These are phyloP conservation scores for Parazoanthus swiftii DNA, from an alignment of 92 coral and sea anemone species.

Conservation along the genomic window DNA sequence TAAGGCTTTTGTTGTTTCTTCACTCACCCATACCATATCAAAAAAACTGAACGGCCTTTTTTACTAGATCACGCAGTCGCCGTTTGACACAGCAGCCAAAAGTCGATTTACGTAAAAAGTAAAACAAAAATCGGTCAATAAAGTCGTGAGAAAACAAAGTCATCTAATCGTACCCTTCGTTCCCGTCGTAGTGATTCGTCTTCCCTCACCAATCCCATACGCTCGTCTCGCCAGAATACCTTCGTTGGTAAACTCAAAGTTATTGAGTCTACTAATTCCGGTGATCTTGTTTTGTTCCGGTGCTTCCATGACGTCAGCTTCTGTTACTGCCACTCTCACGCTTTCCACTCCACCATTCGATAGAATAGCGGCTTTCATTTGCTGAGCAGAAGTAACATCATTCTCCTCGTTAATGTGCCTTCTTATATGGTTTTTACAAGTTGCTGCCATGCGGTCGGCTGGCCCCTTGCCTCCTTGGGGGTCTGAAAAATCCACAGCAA, in stretches of 20 bases:
- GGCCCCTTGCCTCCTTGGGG: constrained; percentile 63
- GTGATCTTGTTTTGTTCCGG: neutral
- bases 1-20: too few species aligned
- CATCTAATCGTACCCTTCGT: too few species aligned
- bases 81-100: too few species aligned
- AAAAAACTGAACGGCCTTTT: too few species aligned
- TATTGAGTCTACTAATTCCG: constrained; percentile 10
- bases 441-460: constrained; percentile 53
- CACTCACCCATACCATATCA: too few species aligned
- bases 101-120: too few species aligned
- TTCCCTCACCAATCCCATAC: constrained; percentile 48
- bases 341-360: constrained; percentile 56
- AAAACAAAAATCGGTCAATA: too few species aligned
- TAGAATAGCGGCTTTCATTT: constrained; percentile 50
- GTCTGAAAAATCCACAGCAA: constrained; percentile 52
- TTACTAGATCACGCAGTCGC: too few species aligned
- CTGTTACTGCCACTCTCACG: neutral
- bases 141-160: too few species aligned
- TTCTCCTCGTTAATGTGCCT: constrained; percentile 51
- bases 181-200: neutral
- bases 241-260: constrained; percentile 34
- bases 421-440: constrained; percentile 49
- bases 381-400: constrained; percentile 37
- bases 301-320: neutral
- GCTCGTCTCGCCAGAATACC: constrained; percentile 42